Evolutionary conservation across 2,888 invertebrate genomes (phyloP).

Genomic region (Terebella lapidaria): DNA sequence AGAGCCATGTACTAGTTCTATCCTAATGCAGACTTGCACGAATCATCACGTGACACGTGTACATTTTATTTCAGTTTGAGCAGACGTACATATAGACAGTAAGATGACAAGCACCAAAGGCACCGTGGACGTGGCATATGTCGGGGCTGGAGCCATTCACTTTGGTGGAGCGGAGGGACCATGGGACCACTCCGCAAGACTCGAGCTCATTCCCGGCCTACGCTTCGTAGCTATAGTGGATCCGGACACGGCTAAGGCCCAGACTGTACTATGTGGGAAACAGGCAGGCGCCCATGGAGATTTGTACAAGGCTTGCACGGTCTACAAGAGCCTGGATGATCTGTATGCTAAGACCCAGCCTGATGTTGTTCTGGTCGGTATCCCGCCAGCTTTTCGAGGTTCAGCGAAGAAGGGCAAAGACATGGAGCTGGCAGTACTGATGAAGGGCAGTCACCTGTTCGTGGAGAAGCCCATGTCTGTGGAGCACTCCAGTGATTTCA

Average conservation of each 20-base stretch:
- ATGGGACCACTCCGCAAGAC: slow-evolving; percentile 16
- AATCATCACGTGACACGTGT: no score
- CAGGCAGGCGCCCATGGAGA: neutral
- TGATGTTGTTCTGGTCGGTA: slow-evolving; percentile 11
- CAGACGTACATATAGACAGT: no score
- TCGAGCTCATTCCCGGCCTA: slow-evolving; percentile 11
- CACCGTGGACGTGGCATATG: slow-evolving; percentile 14
- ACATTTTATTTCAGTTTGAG: no score
- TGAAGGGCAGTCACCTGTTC: slow-evolving; percentile 14
- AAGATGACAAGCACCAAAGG: no score
- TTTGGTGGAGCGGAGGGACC: slow-evolving; percentile 18
- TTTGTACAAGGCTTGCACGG: slow-evolving; percentile 8
- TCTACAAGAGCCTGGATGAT: slow-evolving; percentile 8
- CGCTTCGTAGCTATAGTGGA: slow-evolving; percentile 16
- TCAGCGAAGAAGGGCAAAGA: slow-evolving; percentile 5
- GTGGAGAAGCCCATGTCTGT: slow-evolving; percentile 18
- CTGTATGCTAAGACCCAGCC: slow-evolving; percentile 4
- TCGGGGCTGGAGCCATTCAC: slow-evolving; percentile 15
- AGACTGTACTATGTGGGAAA: slow-evolving; percentile 1
- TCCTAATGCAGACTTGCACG: no score
- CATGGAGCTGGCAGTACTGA: slow-evolving; percentile 10
- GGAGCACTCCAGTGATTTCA: slow-evolving; percentile 3
- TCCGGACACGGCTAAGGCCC: slow-evolving; percentile 1
- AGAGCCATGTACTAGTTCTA: no score
- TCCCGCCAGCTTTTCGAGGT: slow-evolving; percentile 10